A percentile compares a stretch with the other conserved stretches of the same genome.
phyloP scores from a whole-genome alignment of 2,113 vertebrate genomes.

The Canis aureus region DNA sequence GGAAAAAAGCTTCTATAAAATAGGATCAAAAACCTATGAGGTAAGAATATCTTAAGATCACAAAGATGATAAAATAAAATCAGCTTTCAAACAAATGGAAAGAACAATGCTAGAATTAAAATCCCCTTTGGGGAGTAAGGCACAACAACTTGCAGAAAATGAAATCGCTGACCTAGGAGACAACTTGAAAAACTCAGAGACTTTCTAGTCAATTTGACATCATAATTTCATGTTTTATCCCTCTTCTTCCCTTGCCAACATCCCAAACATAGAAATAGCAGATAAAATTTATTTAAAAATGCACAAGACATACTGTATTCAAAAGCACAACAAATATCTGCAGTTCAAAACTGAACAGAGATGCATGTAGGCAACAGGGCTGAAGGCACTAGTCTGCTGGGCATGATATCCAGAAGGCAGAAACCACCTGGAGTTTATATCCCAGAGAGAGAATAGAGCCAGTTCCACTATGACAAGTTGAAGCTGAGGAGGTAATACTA shows the following conservation, averaged over 20 bases:
- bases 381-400: neutral
- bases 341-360: constrained; percentile 13
- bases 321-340: neutral
- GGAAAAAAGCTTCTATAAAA: constrained; percentile 6
- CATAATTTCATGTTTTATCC: neutral
- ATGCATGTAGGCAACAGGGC: neutral
- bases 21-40: neutral
- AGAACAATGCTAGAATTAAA: neutral
- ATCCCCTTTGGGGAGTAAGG: neutral
- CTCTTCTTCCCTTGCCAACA: neutral
- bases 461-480: neutral
- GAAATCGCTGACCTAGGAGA: neutral
- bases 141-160: neutral
- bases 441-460: neutral
- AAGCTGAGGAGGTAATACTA: neutral
- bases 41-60: neutral
- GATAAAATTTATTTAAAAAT: neutral
- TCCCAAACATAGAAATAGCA: neutral
- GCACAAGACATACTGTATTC: no score
- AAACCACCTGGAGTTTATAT: neutral
- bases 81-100: neutral
- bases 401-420: neutral
- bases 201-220: neutral
- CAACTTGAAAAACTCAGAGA: neutral
- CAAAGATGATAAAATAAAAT: neutral